phyloP scores from a whole-genome alignment of 2,888 invertebrate genomes.

The Xylota segnis region DNA sequence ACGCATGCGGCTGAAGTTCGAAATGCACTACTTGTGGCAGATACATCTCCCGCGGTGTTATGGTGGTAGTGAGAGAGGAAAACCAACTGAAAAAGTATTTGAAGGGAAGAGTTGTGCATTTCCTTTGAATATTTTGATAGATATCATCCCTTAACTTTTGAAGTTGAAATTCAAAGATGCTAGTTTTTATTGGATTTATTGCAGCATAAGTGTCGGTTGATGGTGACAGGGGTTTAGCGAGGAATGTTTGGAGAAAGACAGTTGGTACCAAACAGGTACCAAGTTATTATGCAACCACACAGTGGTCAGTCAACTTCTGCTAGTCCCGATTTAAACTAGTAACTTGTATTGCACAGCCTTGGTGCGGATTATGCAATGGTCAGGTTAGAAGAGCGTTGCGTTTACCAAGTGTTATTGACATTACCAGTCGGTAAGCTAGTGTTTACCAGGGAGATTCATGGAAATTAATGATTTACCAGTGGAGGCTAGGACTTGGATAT shows the following conservation, averaged over 20 bases:
- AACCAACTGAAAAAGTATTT: constrained; percentile 22
- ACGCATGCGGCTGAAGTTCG: constrained; percentile 60
- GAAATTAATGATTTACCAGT: not conserved
- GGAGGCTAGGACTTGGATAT: not conserved
- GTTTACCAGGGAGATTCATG: too few relatives aligned
- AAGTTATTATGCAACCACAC: not conserved
- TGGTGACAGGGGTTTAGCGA: not conserved
- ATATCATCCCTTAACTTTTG: constrained; percentile 25
- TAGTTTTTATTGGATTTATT: too few relatives aligned
- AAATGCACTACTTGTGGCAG: constrained; percentile 50
- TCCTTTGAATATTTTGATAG: constrained; percentile 15
- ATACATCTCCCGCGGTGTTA: constrained; percentile 5
- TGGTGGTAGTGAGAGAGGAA: constrained; percentile 38
- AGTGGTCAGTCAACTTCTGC: constrained; percentile 13
- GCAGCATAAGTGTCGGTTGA: not conserved
- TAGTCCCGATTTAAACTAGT: not conserved
- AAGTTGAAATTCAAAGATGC: constrained; percentile 22
- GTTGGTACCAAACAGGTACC: not conserved
- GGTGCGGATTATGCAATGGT: constrained; percentile 1
- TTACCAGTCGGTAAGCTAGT: not conserved
- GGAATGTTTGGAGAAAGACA: not conserved
- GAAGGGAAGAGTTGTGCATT: constrained; percentile 26
- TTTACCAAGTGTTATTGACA: constrained; percentile 10
- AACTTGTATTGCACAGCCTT: constrained; percentile 9
- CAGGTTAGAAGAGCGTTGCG: not conserved